Base-by-base conservation (phyloP, 2,888 invertebrate species). In the Arge pagana region DNA sequence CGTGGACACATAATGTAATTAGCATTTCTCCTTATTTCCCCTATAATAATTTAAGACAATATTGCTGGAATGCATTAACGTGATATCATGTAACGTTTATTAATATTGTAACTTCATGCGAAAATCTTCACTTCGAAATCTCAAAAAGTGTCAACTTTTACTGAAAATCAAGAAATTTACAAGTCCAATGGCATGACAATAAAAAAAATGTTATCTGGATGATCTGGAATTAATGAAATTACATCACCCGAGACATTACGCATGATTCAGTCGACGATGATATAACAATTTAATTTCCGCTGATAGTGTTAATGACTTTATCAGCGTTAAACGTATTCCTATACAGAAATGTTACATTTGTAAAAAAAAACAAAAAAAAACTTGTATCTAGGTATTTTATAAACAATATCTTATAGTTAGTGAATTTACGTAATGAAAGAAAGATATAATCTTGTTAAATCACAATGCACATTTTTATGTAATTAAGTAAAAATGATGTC, bases 1-100 rank as follows among this genome's bases (percentile, higher is more conserved):
- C 18, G 23, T 35, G 35, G 31, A 45, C 31, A 35, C 35, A 33
- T 33, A 24, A 33, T 45, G 16, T 4, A 13, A 33, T 45, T 45
- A n/a, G 19, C 8, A 45, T 16, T 3, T 19, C 15, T 13, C 45
- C 30, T 42, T 33, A 16, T 35, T 45, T 45, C 16, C 23, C 33
- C 8, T n/a, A 33, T 33, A 15, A 21, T 33, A 33, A 43, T 21
- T 43, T 35, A 23, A 42, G 5, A 30, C 28, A 31, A 18, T 33
- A 43, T 43, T 33, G 30, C 16, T 26, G 30, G 30, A 23, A 43
- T 45, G 15, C 23, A 18, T 45, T 23, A 45, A 45, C 33, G 45
- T 45, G 45, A 45, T 45, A 43, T 43, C 43, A 43, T 45, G 21
- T 24, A 45, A 33, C 23, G 35, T 45, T 35, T 10, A n/a, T 35